Evolutionary conservation across 2,797 vertebrate genomes (phyloP).

Genomic region (Muraenolepis orangiensis): DNA sequence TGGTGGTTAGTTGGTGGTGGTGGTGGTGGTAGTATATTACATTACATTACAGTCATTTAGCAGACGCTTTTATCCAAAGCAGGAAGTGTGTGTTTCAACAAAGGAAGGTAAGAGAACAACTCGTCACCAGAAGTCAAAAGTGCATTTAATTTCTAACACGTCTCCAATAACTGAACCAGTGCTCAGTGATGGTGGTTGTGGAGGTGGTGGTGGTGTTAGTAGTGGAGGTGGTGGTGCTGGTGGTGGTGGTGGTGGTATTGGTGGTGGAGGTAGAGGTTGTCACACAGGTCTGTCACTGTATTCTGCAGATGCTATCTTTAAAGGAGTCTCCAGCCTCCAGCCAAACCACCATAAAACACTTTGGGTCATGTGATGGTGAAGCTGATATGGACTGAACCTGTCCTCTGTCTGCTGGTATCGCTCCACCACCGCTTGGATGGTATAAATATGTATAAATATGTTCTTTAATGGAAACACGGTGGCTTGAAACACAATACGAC

Average conservation of each 20-base stretch:
- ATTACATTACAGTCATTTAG: no score
- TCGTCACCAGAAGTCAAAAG: no score
- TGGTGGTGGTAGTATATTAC: no score
- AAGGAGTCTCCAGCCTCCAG: constrained; percentile 45
- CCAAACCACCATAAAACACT: constrained; percentile 50
- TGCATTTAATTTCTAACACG: no score
- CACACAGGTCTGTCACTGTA: constrained; percentile 41
- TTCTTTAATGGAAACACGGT: background rate
- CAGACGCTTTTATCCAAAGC: no score
- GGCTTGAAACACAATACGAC: background rate
- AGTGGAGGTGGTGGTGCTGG: background rate
- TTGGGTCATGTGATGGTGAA: constrained; percentile 21
- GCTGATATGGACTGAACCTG: background rate
- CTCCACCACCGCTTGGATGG: background rate
- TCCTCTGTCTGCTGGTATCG: background rate
- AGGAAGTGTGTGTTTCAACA: no score
- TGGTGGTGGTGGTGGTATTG: background rate
- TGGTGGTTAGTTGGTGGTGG: no score
- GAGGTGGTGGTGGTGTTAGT: background rate
- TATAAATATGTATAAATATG: no score
- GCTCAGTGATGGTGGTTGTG: no score
- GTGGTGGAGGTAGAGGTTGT: constrained; percentile 1
- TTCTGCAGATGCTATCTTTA: constrained; percentile 52
- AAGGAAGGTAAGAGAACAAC: no score
- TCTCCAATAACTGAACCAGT: no score